Evolutionary conservation across 2,888 invertebrate genomes (phyloP).

Genomic region (Dusona sp.): DNA sequence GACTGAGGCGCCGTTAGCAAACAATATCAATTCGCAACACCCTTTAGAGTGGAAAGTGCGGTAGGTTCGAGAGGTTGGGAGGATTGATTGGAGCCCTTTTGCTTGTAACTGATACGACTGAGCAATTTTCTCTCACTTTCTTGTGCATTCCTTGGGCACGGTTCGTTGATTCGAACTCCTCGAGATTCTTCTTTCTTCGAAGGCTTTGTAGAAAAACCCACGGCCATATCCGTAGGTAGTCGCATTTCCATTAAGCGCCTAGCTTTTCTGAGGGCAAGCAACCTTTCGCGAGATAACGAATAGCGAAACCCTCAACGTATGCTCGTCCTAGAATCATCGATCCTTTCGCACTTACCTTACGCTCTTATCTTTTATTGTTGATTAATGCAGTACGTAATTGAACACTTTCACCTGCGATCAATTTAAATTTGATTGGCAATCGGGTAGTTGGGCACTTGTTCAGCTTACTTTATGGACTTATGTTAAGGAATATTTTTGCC

Average conservation of each 20-base stretch:
- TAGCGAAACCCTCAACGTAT: not conserved
- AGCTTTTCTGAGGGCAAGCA: not conserved
- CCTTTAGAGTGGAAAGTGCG: slow-evolving; percentile 33
- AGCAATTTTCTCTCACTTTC: slow-evolving; percentile 35
- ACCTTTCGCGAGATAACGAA: not conserved
- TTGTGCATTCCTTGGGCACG: slow-evolving; percentile 29
- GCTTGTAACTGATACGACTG: slow-evolving; percentile 65
- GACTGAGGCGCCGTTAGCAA: slow-evolving; percentile 42
- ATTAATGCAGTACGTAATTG: not conserved
- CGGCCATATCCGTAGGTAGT: not conserved
- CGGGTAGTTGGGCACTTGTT: not conserved
- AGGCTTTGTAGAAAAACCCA: slow-evolving; percentile 2
- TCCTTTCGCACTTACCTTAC: not conserved
- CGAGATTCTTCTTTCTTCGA: slow-evolving; percentile 36
- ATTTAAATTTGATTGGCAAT: not conserved
- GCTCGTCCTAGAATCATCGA: not conserved
- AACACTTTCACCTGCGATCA: not conserved
- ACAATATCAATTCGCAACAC: slow-evolving; percentile 62
- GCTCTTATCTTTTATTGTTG: not conserved
- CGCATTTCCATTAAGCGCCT: not conserved
- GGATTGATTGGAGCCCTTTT: slow-evolving; percentile 69
- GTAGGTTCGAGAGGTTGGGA: slow-evolving; percentile 10
- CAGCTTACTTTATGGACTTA: no score
- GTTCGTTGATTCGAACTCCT: slow-evolving; percentile 28
- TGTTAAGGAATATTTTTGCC: no score